These are phyloP conservation scores for Epirrhoe alternata DNA, from an alignment of 2,888 invertebrate species.

Conservation along the genomic window DNA sequence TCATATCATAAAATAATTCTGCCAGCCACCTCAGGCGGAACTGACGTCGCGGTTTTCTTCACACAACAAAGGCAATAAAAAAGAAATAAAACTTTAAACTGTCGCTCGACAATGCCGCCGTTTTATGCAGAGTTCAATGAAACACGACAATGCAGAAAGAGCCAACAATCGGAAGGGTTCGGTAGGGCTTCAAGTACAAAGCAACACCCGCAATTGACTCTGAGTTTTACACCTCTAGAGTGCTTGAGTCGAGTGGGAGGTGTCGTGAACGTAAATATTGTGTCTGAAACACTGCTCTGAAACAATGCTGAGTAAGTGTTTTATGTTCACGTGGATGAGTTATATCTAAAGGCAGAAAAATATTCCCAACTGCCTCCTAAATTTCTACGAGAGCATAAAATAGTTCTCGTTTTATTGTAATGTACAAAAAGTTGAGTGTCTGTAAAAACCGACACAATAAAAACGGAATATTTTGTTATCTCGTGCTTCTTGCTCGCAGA, in stretches of 20 bases:
- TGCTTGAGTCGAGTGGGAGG: conserved; percentile 52
- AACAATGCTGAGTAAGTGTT: not conserved
- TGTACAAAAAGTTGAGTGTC: not conserved
- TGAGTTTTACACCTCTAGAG: conserved; percentile 60
- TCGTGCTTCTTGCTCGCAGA: conserved; percentile 37
- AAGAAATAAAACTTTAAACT: conserved; percentile 28
- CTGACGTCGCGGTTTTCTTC: conserved; percentile 25
- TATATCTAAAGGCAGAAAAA: not conserved
- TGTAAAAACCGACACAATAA: conserved; percentile 11
- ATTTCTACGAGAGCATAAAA: not conserved
- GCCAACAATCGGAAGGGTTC: conserved; percentile 49
- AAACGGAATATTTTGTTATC: conserved; percentile 15
- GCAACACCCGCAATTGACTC: conserved; percentile 65
- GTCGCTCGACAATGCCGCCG: conserved; percentile 32
- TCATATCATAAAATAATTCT: conserved; percentile 17
- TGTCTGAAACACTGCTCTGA: conserved; percentile 24
- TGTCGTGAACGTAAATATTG: conserved; percentile 63
- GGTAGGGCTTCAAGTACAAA: conserved; percentile 62
- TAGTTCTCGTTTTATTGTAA: not conserved
- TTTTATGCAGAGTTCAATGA: conserved; percentile 38
- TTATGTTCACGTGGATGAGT: not conserved
- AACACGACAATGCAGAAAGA: conserved; percentile 44
- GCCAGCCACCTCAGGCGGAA: conserved; percentile 19
- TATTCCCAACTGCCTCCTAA: not conserved
- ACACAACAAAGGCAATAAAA: conserved; percentile 34